Evolutionary conservation across 2,797 vertebrate genomes (phyloP).

Genomic region (Pangasius macronema): DNA sequence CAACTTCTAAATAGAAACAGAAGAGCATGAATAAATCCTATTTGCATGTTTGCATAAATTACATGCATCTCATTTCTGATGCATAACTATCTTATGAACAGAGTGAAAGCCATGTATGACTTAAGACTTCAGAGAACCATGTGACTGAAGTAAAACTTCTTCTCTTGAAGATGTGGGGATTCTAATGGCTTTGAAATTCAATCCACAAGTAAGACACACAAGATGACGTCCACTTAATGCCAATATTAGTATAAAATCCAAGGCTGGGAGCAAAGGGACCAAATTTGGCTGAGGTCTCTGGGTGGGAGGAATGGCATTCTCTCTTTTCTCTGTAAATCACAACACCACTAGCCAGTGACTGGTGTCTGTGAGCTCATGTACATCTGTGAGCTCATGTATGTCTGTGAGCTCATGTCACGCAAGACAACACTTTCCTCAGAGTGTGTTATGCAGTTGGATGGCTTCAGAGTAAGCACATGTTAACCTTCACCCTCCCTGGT

Average conservation of each 20-base stretch:
- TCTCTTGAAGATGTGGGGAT: background rate
- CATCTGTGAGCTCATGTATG: background rate
- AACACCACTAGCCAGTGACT: background rate
- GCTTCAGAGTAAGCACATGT: background rate
- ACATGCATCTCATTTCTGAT: background rate
- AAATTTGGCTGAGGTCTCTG: background rate
- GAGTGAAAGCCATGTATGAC: background rate
- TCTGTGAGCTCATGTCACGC: background rate
- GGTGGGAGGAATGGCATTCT: background rate
- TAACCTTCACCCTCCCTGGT: background rate
- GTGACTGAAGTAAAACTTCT: background rate
- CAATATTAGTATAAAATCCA: background rate
- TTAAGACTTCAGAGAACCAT: background rate
- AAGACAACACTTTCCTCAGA: background rate
- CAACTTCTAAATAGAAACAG: slow-evolving; percentile 16
- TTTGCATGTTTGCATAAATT: slow-evolving; percentile 36
- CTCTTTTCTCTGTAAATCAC: background rate
- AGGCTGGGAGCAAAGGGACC: background rate
- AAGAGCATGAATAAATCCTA: background rate
- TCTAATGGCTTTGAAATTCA: background rate
- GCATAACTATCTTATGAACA: slow-evolving; percentile 12
- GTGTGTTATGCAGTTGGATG: background rate
- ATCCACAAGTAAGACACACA: background rate
- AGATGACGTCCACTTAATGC: background rate
- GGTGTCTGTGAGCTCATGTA: background rate